Percentiles rank a stretch among this genome's conserved stretches.
These are phyloP conservation scores for Schizopygopsis malacanthus DNA, from an alignment of 2,797 vertebrate species.

Conservation along the genomic window DNA sequence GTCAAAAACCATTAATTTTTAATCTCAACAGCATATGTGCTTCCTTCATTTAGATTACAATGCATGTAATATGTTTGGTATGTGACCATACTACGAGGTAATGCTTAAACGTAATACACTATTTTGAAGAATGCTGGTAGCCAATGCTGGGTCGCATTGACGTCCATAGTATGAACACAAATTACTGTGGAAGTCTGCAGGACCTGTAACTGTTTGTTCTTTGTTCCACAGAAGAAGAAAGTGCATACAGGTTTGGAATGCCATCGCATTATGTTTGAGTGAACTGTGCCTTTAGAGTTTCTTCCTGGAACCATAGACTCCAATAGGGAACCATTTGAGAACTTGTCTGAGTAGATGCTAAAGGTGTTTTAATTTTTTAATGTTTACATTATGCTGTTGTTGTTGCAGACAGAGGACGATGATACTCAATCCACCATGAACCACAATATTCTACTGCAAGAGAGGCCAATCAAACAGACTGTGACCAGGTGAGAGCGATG, in stretches of 20 bases:
- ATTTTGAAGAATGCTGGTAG: background rate
- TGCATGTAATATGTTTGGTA: background rate
- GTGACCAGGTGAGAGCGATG: slow-evolving; percentile 88
- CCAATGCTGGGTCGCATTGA: background rate
- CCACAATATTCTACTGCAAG: slow-evolving; percentile 91
- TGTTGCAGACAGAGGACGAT: slow-evolving; percentile 85
- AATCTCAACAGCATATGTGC: background rate
- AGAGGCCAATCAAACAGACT: slow-evolving; percentile 93
- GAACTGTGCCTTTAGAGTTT: background rate
- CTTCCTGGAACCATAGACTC: background rate
- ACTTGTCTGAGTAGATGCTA: background rate
- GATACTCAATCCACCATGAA: slow-evolving; percentile 90
- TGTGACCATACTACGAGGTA: background rate
- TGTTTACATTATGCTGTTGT: slow-evolving; percentile 3
- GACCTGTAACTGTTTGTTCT: background rate
- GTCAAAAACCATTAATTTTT: background rate
- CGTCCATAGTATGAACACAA: background rate
- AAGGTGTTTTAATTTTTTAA: background rate
- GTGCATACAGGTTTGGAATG: background rate
- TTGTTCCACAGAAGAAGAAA: background rate
- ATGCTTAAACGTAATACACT: too few relatives aligned
- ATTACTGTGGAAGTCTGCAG: background rate
- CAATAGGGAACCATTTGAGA: background rate
- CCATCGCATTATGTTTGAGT: background rate
- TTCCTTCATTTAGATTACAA: background rate